These are phyloP conservation scores for Zapus hudsonius DNA, from an alignment of 2,113 vertebrate species.

Conservation along the genomic window DNA sequence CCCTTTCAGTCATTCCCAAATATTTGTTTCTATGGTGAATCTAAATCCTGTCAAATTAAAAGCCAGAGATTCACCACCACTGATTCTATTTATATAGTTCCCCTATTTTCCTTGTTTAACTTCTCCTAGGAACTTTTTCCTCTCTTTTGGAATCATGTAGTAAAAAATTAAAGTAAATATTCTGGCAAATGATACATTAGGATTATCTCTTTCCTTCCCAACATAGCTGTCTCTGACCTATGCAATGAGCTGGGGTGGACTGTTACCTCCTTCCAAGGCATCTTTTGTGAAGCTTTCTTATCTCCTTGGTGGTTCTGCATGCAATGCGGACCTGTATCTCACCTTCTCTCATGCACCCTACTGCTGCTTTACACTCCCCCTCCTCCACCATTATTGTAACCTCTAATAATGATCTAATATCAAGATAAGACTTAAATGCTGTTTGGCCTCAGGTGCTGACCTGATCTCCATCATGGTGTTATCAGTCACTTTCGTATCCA, in stretches of 20 bases:
- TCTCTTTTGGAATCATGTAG: slow-evolving; percentile 4
- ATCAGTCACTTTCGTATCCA: not conserved
- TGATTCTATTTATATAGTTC: slow-evolving; percentile 13
- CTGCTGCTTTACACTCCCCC: not conserved
- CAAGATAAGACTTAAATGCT: not conserved
- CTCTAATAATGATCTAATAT: not conserved
- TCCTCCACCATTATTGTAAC: not conserved
- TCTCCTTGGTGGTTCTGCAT: not conserved
- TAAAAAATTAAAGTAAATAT: slow-evolving; percentile 22
- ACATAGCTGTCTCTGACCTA: not conserved
- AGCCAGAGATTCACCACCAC: not conserved
- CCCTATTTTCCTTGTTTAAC: not conserved
- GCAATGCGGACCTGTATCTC: not conserved
- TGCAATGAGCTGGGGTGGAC: not conserved
- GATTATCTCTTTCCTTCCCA: not conserved
- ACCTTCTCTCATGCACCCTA: not conserved
- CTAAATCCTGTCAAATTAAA: too few species aligned
- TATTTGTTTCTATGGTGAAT: too few species aligned
- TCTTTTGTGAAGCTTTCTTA: not conserved
- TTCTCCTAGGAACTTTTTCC: not conserved
- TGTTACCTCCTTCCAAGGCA: not conserved
- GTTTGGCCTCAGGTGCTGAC: not conserved
- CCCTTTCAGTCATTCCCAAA: too few species aligned
- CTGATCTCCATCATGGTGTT: too few species aligned
- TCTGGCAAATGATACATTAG: not conserved